Evolutionary conservation across 2,888 invertebrate species (phyloP).

Genomic region (Harmothoe impar): DNA sequence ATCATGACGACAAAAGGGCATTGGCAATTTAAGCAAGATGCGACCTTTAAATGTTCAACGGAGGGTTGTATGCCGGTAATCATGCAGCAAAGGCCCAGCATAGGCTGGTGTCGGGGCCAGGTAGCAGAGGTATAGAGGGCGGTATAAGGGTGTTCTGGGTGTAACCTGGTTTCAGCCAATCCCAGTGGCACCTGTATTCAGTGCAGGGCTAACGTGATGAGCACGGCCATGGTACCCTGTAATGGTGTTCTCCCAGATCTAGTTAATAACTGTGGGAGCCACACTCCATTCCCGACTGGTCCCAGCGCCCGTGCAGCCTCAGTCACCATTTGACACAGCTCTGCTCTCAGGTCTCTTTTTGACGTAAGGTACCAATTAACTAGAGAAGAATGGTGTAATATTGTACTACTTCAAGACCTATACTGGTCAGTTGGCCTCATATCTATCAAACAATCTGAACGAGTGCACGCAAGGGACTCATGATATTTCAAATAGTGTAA

Average conservation of each 20-base stretch:
- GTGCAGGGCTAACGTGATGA: not conserved
- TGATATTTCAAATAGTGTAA: too few species aligned
- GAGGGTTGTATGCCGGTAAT: too few species aligned
- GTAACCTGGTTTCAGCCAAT: constrained; percentile 15
- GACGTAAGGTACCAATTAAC: not conserved
- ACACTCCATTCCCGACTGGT: not conserved
- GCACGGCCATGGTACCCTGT: not conserved
- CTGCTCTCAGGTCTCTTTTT: not conserved
- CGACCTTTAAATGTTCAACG: too few species aligned
- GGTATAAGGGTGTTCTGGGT: not conserved
- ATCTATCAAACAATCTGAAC: too few species aligned
- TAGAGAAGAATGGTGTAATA: not conserved
- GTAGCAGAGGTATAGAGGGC: not conserved
- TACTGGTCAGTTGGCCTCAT: too few species aligned
- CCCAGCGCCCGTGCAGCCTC: not conserved
- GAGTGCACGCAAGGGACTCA: too few species aligned
- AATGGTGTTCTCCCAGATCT: not conserved
- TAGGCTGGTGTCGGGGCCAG: not conserved
- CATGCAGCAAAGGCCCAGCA: not conserved
- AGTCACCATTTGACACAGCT: not conserved
- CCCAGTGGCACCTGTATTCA: constrained; percentile 5
- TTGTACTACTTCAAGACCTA: not conserved
- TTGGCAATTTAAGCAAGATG: too few species aligned
- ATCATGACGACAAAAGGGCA: too few species aligned
- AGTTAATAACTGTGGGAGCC: not conserved